Evolutionary conservation across 2,888 invertebrate species (phyloP), one percentile per base, ranked within the genome.

Genomic region (Cyclophora albipunctata): DNA sequence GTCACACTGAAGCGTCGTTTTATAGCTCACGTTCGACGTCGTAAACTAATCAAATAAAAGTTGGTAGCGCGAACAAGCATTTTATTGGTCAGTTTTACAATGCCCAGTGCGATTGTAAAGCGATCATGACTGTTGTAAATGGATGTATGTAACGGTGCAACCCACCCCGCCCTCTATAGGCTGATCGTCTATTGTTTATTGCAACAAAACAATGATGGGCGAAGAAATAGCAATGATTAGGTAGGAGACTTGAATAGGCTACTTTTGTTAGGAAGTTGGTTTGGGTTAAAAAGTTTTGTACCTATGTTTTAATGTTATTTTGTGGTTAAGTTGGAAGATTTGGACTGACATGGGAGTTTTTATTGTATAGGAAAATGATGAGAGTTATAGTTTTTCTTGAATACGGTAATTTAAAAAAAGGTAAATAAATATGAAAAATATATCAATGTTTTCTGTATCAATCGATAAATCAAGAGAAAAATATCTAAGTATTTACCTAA

Each of bases 11-110:
- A 5, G 37, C 5, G 5, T 37, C 4, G 67, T 75, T 86, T 85
- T 81, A 86, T 73, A 77, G 74, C 20, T 20, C 71, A 55, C 59
- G 67, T 61, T 73, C 20, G 20, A 20, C 20, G 20, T 79, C 76
- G 69, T 87, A 85, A 88, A 86, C 77, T 75, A 77, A 87, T 88
- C 87, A 85, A 84, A 81, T 83, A 78, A 78, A 84, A 86, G 84
- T 85, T 85, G 78, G 84, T 74, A 82, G 80, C 76, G 79, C 74
- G 81, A 84, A 84, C 85, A 81, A 84, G 77, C 81, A 85, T 73
- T 89, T 89, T 89, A 89, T 88, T 88, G 89, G 89, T 88, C 89
- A 89, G 81, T 81, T 86, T 86, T 87, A 87, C 79, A 77, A 64
- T 73, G 63, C 88, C 85, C 88, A 66, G 73, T 74, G 74, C 76